phyloP scores from a whole-genome alignment of 2,888 invertebrate species.

The Deilephila porcellus region DNA sequence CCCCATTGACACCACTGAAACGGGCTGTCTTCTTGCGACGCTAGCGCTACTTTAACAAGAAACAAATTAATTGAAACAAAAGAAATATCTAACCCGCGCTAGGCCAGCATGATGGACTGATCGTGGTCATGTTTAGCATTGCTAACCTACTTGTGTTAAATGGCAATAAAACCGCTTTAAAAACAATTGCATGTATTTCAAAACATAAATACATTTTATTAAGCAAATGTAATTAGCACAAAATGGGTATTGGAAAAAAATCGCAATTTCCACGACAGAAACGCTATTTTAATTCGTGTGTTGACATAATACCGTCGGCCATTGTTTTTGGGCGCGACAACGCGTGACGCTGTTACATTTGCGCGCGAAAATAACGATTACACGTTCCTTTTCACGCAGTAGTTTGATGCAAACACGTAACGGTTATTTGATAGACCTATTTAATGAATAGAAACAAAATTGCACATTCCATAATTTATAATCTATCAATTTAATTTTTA shows the following conservation, averaged over 20 bases:
- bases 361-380: slow-evolving; percentile 33
- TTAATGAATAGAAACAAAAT: too few relatives aligned
- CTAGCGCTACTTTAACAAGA: too few relatives aligned
- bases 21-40: too few relatives aligned
- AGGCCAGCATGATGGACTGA: too few relatives aligned
- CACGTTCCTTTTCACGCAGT: background rate
- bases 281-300: slow-evolving; percentile 36
- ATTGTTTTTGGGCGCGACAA: slow-evolving; percentile 44
- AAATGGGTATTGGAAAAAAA: background rate
- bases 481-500: too few relatives aligned
- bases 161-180: background rate
- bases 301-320: slow-evolving; percentile 40
- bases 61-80: too few relatives aligned
- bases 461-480: too few relatives aligned
- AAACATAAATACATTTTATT: background rate
- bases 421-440: too few relatives aligned
- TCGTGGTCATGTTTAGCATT: too few relatives aligned
- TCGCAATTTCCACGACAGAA: slow-evolving; percentile 30
- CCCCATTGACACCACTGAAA: too few relatives aligned
- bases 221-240: background rate
- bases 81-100: too few relatives aligned
- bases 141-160: too few relatives aligned
- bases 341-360: slow-evolving; percentile 9
- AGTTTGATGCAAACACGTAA: background rate
- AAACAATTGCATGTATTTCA: background rate